Base-by-base conservation (phyloP, 2,888 invertebrate species). In the Autographa pulchrina region DNA sequence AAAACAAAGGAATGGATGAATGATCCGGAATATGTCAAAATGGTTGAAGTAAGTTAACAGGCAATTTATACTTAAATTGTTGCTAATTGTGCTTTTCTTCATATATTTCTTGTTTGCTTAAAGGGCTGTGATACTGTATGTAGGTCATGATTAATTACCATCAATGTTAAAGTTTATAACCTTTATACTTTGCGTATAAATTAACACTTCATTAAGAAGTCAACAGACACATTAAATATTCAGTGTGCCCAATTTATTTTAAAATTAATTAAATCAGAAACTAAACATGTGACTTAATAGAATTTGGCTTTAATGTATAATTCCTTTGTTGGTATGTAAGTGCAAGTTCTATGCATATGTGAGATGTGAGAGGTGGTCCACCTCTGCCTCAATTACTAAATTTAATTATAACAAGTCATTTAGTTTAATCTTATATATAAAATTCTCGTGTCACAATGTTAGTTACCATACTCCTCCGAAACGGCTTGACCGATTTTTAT, bases 21-120 rank as follows among this genome's bases (percentile, higher is more conserved):
- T 73, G 98, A 98, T 92, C 98, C 98, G 0, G 97, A 97, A 76
- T 98, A 97, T 92, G 88, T 97, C 31, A 96, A 96, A 85, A 90
- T 97, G 73, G 91, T 98, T 58, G 93, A 96, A 85, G 96, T 95
- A 75, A 88, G 91, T 80, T n/a, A 3, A 41, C 48, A 11, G 38
- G 32, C 41, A 48, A 48, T 48, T 41, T 31, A 25, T 48, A 8
- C 25, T 14, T 31, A 38, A 38, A 38, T 38, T 38, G 38, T 38
- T 38, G 38, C 38, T 38, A 38, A 38, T 38, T 38, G 38, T 38
- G 38, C 11, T 11, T 11, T 38, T 38, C 38, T 38, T 38, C 11
- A 11, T 38, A 11, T 11, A 11, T 13, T 7, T 41, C 18, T 62
- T 31, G 13, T 48, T 43, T 54, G 20, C 9, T 8, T 20, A 54